Base-by-base conservation (phyloP, 2,888 invertebrate species). In the Xylota sylvarum region DNA sequence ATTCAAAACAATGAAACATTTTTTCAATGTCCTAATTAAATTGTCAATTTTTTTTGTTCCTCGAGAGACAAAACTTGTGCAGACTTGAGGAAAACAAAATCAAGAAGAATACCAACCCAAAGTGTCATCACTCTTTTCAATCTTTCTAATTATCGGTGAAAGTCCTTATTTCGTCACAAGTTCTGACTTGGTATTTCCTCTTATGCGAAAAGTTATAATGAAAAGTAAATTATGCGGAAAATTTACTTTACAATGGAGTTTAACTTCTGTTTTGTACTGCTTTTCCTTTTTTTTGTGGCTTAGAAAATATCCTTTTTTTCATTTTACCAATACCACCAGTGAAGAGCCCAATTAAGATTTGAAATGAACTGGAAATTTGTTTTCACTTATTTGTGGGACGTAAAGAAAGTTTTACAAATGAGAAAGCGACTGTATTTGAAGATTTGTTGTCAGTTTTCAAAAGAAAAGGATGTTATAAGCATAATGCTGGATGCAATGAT, bases 211-310 rank as follows among this genome's bases (percentile, higher is more conserved):
- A 56, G 55, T 70, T 70, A 70, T 70, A 56, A 70, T 70, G 56
- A 56, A 70, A 70, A 70, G 17, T 56, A 56, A 70, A 43, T 70
- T 70, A 70, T 43, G 69, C 69, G 69, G 69, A 70, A 69, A 70
- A 70, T 43, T 35, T 69, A 52, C 69, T 56, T 30, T 2, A 56
- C 27, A 55, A 40, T 40, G n/a, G 23, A 27, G 40, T 37, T 14
- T 52, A 14, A 56, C 43, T 56, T 55, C 7, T 12, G 32, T 5
- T 65, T 1, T 23, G 23, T 19, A 19, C 17, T 5, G 46, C 30
- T 58, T 19, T 12, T 10, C 4, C 50, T 35, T 37, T 10, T 19
- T 5, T 50, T 50, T 65, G 46, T 5, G 32, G 65, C 5, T 50
- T 65, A 30, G 30, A 32, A n/a, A 43, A 23, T 23, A 17, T 17